These are phyloP conservation scores for Drosophila truncata DNA, from an alignment of 1,140 invertebrate species.

Conservation along the genomic window DNA sequence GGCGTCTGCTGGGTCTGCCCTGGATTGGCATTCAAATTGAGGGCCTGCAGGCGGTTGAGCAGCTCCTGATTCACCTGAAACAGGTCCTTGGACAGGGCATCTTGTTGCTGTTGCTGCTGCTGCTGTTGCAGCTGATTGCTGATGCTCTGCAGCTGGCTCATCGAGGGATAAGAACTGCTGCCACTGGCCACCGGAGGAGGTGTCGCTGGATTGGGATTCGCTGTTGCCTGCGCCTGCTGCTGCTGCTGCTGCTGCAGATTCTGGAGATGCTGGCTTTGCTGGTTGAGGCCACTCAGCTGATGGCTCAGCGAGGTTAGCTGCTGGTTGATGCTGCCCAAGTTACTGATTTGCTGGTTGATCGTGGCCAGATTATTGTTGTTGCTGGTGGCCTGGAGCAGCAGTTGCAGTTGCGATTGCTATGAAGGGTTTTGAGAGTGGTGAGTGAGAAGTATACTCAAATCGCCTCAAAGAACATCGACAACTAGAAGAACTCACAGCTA, in stretches of 20 bases:
- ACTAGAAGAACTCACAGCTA: slow-evolving; percentile 31
- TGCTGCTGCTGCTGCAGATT: slow-evolving; percentile 81
- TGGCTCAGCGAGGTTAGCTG: slow-evolving; percentile 82
- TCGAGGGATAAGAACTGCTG: slow-evolving; percentile 69
- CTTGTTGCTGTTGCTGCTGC: slow-evolving; percentile 74
- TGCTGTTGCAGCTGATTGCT: slow-evolving; percentile 77
- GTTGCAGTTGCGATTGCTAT: slow-evolving; percentile 76
- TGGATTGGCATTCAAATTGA: slow-evolving; percentile 83
- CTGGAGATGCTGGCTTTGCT: slow-evolving; percentile 84
- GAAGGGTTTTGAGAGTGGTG: neutral
- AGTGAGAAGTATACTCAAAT: slow-evolving; percentile 24
- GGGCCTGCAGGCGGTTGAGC: slow-evolving; percentile 87
- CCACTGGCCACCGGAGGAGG: slow-evolving; percentile 44
- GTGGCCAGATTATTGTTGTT: slow-evolving; percentile 85
- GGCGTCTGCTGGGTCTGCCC: slow-evolving; percentile 50
- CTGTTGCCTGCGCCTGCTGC: slow-evolving; percentile 69
- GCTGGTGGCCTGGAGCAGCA: slow-evolving; percentile 81
- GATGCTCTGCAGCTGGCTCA: slow-evolving; percentile 80
- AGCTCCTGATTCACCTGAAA: slow-evolving; percentile 86
- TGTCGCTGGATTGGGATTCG: slow-evolving; percentile 57
- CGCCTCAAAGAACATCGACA: slow-evolving; percentile 40
- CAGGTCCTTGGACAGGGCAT: slow-evolving; percentile 80
- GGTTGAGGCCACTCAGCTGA: slow-evolving; percentile 83
- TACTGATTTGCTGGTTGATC: slow-evolving; percentile 85
- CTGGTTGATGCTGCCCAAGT: slow-evolving; percentile 83